Evolutionary conservation across 2,888 invertebrate genomes (phyloP).

Genomic region (Napeogenes inachia): DNA sequence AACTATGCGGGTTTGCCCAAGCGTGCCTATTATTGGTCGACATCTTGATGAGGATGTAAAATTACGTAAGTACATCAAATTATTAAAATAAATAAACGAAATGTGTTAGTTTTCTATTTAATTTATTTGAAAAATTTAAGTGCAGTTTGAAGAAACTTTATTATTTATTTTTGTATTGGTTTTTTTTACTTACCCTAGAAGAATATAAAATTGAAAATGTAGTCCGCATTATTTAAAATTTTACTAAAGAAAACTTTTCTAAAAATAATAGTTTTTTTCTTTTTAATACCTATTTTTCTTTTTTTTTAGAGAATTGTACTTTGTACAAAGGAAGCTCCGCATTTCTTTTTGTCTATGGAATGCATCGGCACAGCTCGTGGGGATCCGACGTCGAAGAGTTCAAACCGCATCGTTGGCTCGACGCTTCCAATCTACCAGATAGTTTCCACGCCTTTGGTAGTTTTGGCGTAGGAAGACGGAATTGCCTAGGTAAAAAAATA

Average conservation of each 20-base stretch:
- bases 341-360: constrained; percentile 19
- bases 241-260: no score
- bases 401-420: constrained; percentile 35
- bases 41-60: constrained; percentile 45
- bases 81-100: no score
- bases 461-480: constrained; percentile 29
- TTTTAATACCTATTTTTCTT: background rate
- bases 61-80: constrained; percentile 24
- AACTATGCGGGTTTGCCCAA: constrained; percentile 46
- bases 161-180: background rate
- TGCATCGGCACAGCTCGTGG: constrained; percentile 30
- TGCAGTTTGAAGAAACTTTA: no score
- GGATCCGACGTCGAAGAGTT: constrained; percentile 32
- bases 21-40: constrained; percentile 45
- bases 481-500: constrained; percentile 30
- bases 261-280: no score
- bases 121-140: no score
- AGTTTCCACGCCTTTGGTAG: constrained; percentile 22
- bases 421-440: constrained; percentile 23
- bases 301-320: constrained; percentile 29
- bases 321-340: background rate
- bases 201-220: no score
- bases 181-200: background rate
- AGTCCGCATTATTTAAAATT: no score
- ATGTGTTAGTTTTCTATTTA: no score